These are phyloP conservation scores for Cephalopachus bancanus DNA, from an alignment of 2,797 vertebrate species.

Conservation along the genomic window DNA sequence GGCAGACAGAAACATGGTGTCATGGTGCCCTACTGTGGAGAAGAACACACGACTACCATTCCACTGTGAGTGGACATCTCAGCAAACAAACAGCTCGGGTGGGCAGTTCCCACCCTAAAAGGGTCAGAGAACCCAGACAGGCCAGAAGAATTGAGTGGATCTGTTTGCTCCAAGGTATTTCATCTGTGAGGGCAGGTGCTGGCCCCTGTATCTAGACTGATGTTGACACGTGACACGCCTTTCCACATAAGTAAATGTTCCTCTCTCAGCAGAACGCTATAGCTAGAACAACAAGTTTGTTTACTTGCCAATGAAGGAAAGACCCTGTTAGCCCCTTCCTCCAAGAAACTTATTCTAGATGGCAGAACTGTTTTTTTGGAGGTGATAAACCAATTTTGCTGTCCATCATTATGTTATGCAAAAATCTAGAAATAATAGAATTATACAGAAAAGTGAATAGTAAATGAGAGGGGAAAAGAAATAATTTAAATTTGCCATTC, in stretches of 20 bases:
- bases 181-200: neutral
- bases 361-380: neutral
- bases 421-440: no score
- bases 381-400: no score
- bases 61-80: neutral
- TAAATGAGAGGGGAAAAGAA: no score
- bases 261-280: neutral
- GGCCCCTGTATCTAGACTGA: neutral
- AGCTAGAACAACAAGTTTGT: neutral
- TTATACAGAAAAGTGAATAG: no score
- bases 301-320: neutral
- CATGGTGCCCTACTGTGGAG: neutral
- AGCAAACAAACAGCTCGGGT: neutral
- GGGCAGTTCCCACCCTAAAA: neutral
- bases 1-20: neutral
- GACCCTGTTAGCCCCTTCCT: neutral
- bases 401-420: no score
- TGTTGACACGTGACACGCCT: neutral
- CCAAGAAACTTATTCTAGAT: neutral
- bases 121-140: neutral
- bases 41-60: neutral
- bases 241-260: neutral
- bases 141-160: neutral
- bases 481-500: no score
- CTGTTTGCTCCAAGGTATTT: neutral